A percentile compares a stretch with the other conserved stretches of the same genome.
phyloP scores from a whole-genome alignment of 1,140 invertebrate genomes.

The Drosophila parvula region DNA sequence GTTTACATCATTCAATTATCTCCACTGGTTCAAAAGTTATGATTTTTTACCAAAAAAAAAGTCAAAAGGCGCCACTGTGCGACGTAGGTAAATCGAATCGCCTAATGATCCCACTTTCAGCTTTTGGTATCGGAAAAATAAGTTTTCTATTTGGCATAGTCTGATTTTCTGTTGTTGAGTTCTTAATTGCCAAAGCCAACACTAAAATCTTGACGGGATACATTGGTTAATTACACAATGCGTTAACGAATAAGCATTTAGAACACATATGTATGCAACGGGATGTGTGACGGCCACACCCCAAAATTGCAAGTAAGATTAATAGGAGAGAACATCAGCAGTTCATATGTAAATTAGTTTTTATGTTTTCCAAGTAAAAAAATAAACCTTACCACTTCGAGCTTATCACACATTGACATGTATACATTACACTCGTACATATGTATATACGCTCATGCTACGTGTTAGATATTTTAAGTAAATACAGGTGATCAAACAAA shows the following conservation, averaged over 20 bases:
- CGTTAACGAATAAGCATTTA: constrained; percentile 39
- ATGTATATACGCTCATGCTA: constrained; percentile 1
- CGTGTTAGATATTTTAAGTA: constrained; percentile 53
- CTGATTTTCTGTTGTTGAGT: constrained; percentile 7
- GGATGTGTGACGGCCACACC: constrained; percentile 31
- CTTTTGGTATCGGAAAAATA: background rate
- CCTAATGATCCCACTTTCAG: background rate
- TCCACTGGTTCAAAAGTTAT: no score
- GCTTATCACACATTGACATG: constrained; percentile 31
- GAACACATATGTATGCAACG: constrained; percentile 6
- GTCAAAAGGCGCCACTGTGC: no score
- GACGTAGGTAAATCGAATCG: no score
- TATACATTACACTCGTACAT: constrained; percentile 5
- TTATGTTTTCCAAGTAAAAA: constrained; percentile 3
- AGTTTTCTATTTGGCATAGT: background rate
- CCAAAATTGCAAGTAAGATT: constrained; percentile 22
- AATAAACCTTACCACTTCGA: constrained; percentile 23
- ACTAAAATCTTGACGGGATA: constrained; percentile 6
- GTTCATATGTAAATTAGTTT: constrained; percentile 12
- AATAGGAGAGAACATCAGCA: background rate
- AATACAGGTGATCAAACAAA: constrained; percentile 76
- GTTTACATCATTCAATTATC: no score
- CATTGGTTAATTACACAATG: constrained; percentile 60
- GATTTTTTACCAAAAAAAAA: no score
- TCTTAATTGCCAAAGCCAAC: background rate